phyloP scores from a whole-genome alignment of 2,797 vertebrate genomes.

The Petrocephalus sullivani region DNA sequence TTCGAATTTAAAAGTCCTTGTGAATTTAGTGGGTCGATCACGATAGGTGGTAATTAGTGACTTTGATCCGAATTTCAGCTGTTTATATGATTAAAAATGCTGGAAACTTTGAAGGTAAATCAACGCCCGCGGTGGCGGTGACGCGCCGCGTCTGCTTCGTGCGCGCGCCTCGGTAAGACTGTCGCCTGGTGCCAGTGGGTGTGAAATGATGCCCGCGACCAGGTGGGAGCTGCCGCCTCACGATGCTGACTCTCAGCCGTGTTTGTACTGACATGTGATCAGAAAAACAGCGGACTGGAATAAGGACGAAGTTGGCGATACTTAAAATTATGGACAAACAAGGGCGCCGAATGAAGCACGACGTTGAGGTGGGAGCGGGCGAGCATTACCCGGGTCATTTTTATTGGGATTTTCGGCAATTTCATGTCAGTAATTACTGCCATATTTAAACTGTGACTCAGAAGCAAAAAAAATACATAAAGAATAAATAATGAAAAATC shows the following conservation, averaged over 20 bases:
- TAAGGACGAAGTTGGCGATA: not conserved
- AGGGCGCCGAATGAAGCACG: not conserved
- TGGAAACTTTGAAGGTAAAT: too few relatives aligned
- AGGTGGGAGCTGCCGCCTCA: not conserved
- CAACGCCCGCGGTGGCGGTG: not conserved
- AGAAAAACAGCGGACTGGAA: not conserved
- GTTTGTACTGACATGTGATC: not conserved
- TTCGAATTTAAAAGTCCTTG: not conserved
- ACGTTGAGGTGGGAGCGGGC: not conserved
- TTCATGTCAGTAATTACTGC: not conserved
- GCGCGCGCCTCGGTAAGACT: not conserved
- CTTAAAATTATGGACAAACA: conserved; percentile 1
- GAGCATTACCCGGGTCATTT: not conserved
- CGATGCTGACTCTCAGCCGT: not conserved
- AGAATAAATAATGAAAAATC: conserved; percentile 12
- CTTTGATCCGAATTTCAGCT: not conserved
- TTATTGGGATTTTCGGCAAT: not conserved
- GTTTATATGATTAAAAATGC: not conserved
- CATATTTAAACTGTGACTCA: conserved; percentile 19
- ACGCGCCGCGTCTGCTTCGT: not conserved
- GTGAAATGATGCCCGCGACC: conserved; percentile 6
- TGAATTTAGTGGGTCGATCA: not conserved
- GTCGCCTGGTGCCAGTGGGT: not conserved
- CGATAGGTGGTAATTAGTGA: not conserved
- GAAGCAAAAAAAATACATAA: conserved; percentile 15